Percentiles rank a stretch among this genome's conserved stretches.
These are phyloP conservation scores for Herpailurus yagouaroundi DNA, from an alignment of 2,113 vertebrate species.

Conservation along the genomic window DNA sequence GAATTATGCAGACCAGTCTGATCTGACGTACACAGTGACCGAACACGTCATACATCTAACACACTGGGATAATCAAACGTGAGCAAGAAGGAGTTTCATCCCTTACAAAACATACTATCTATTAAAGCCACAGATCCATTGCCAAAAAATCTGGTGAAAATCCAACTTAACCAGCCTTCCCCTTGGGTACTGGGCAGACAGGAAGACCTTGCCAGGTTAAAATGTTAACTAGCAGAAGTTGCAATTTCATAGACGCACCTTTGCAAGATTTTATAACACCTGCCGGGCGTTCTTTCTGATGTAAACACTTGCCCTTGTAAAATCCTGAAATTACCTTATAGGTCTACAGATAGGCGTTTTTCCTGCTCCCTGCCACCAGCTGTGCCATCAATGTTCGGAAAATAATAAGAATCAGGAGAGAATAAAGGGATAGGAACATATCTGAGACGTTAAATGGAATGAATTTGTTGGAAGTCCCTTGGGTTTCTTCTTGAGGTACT, in stretches of 20 bases:
- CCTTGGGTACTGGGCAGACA: neutral
- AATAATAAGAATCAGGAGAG: neutral
- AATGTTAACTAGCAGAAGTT: too few relatives aligned
- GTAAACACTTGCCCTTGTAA: neutral
- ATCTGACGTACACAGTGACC: neutral
- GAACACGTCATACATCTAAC: neutral
- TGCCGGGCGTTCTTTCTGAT: accelerated
- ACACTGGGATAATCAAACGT: too few relatives aligned
- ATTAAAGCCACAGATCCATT: neutral
- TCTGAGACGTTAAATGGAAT: neutral
- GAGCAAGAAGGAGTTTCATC: neutral
- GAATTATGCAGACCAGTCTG: neutral
- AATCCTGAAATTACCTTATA: neutral
- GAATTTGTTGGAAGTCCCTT: neutral
- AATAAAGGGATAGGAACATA: accelerated
- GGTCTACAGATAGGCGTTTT: neutral
- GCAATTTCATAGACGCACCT: neutral
- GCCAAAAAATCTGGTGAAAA: neutral
- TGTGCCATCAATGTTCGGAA: neutral
- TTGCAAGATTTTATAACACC: neutral
- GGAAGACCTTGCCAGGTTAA: neutral
- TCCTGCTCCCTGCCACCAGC: too few relatives aligned
- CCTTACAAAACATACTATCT: neutral
- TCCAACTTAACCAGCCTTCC: neutral
- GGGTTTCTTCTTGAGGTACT: neutral